These are phyloP conservation scores for Diploptera punctata DNA, from an alignment of 2,888 invertebrate species.

Conservation along the genomic window DNA sequence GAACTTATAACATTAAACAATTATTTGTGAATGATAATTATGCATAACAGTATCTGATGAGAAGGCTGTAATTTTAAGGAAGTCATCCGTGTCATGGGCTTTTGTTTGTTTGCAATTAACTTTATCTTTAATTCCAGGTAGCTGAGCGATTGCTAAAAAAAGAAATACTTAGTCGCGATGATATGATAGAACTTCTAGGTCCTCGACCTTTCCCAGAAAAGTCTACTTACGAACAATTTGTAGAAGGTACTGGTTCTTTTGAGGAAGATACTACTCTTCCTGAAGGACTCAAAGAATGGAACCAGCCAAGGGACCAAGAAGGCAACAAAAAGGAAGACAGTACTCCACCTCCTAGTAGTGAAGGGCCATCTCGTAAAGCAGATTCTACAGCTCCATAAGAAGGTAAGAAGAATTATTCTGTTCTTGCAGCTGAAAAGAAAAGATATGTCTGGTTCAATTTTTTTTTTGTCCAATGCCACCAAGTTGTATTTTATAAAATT, in stretches of 20 bases:
- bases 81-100: too few relatives aligned
- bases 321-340: not conserved
- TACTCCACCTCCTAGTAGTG: not conserved
- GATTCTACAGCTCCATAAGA: not conserved
- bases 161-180: slow-evolving; percentile 94
- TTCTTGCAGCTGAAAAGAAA: too few relatives aligned
- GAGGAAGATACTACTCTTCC: slow-evolving; percentile 96
- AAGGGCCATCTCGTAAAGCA: not conserved
- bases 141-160: slow-evolving; percentile 89
- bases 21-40: too few relatives aligned
- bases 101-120: too few relatives aligned
- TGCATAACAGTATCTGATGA: too few relatives aligned
- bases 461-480: too few relatives aligned
- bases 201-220: slow-evolving; percentile 96
- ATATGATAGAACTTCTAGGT: slow-evolving; percentile 97
- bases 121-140: slow-evolving; percentile 56
- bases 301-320: slow-evolving; percentile 59
- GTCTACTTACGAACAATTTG: slow-evolving; percentile 99
- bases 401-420: not conserved
- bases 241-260: slow-evolving; percentile 96
- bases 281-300: slow-evolving; percentile 96
- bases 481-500: too few relatives aligned
- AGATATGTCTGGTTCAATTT: too few relatives aligned
- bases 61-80: too few relatives aligned
- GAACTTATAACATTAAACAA: too few relatives aligned